Base-by-base conservation (phyloP, 2,113 vertebrate species). In the Columba livia region DNA sequence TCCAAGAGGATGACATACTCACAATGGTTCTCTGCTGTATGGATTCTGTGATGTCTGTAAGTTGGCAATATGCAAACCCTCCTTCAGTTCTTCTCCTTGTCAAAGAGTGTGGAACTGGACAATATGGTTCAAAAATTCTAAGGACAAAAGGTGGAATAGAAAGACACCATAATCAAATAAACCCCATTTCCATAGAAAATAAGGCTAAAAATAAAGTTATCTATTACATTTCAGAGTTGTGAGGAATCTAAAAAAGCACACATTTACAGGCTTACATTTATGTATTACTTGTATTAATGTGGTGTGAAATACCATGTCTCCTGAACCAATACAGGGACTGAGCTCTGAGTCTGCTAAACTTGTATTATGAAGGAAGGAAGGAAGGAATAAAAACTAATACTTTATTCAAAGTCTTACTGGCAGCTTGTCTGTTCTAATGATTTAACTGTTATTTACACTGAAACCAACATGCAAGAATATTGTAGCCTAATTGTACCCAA, bases 381-480 rank as follows among this genome's bases (percentile, higher is more conserved):
- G 93, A 91, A 95, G 44, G 44, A 79, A 93, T 48, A 44, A 71
- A 79, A 85, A 73, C 28, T 54, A 82, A 80, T 58, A 85, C 38
- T 90, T 87, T 84, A 87, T 91, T 95, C 94, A 50, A 71, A 61
- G 73, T 84, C 96, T 94, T 90, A 88, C 77, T 85, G 94, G 77
- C 88, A 92, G 32, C 47, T 73, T 56, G 38, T 82, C 82, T 90
- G 21, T 91, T 85, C 78, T 85, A 65, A 90, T 75, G 91, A 92
- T 77, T 97, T 96, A 96, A 96, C 77, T 95, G 78, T 31, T 95
- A 84, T 95, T 97, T 97, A 97, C 87, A 86, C 87, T 84, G 57
- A 97, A 91, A 96, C 65, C 89, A 79, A 53, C 66, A 77, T 34
- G 51, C 70, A 96, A 82, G 62, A 85, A 84, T 56, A 93, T 94